Base-by-base conservation (phyloP, 2,797 vertebrate species). In the Esox lucius region DNA sequence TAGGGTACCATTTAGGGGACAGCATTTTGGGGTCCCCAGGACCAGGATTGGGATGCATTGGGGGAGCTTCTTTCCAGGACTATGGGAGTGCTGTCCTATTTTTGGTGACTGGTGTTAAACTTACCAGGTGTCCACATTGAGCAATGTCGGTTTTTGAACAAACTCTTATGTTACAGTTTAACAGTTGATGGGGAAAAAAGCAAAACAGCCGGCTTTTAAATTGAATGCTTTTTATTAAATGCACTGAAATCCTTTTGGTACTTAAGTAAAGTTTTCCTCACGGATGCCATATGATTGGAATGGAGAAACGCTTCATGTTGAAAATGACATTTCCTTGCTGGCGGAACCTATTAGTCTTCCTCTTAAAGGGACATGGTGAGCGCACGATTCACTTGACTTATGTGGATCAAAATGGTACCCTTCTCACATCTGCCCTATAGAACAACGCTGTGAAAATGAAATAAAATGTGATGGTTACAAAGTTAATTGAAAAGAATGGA, bases 361-460 rank as follows among this genome's bases (percentile, higher is more conserved):
- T 42, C 17, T 39, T 17, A n/a, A 35, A 67, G 5, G 16, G 19
- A 39, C 35, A 67, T 2, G 11, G 16, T 39, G 17, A 42, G n/a
- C 1, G 8, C 33, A 67, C 62, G n/a, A n/a, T 42, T 35, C 65
- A 39, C 31, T 66, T 33, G 64, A 33, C 28, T 66, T 35, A 66
- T 66, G 64, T 66, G 64, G 16, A 33, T 66, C 24, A 66, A 33
- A 67, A 67, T 2, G 7, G 9, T 17, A 19, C 19, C 33, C 19
- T 19, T 67, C n/a, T 67, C 65, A 22, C 65, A 35, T 65, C 28
- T 65, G 64, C 5, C 28, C 26, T 35, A 28, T 31, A 15, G 31
- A 35, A 66, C 35, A 67, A 67, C 17, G 17, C 65, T 67, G 65
- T 67, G 33, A 67, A 42, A 67, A 31, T 22, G 31, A 42, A 67